These are phyloP conservation scores for Diarsia mendica DNA, from an alignment of 2,888 invertebrate species.

Conservation along the genomic window DNA sequence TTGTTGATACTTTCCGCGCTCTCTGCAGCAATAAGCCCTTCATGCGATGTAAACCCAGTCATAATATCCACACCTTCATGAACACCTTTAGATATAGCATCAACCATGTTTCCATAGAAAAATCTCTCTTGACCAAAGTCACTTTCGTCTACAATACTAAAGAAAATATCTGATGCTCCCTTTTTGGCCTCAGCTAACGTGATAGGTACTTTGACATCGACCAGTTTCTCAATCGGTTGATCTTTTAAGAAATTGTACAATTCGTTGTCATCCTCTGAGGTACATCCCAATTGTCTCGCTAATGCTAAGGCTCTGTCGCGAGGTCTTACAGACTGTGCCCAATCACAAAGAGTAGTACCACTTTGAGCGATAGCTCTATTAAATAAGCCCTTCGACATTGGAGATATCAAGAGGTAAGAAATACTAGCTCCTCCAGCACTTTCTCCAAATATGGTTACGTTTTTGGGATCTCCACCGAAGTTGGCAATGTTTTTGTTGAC, in stretches of 20 bases:
- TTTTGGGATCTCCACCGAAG: slow-evolving; percentile 72
- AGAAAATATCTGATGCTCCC: slow-evolving; percentile 41
- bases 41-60: slow-evolving; percentile 92
- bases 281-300: slow-evolving; percentile 71
- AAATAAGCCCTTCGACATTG: slow-evolving; percentile 79
- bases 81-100: slow-evolving; percentile 84
- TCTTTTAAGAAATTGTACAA: slow-evolving; percentile 70
- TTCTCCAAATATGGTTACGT: slow-evolving; percentile 75
- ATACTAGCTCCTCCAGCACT: slow-evolving; percentile 76
- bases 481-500: slow-evolving; percentile 69
- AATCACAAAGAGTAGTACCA: slow-evolving; percentile 91
- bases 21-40: slow-evolving; percentile 85
- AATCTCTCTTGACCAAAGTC: slow-evolving; percentile 73
- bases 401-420: slow-evolving; percentile 74
- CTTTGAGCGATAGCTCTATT: slow-evolving; percentile 91
- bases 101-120: slow-evolving; percentile 70
- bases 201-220: slow-evolving; percentile 52
- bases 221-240: slow-evolving; percentile 63
- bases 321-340: slow-evolving; percentile 86
- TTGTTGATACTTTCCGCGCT: slow-evolving; percentile 30
- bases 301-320: slow-evolving; percentile 80
- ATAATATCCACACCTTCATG: slow-evolving; percentile 91
- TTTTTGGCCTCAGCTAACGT: slow-evolving; percentile 59
- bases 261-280: slow-evolving; percentile 68
- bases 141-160: slow-evolving; percentile 70